phyloP scores from a whole-genome alignment of 2,113 vertebrate species.

The Platichthys flesus region DNA sequence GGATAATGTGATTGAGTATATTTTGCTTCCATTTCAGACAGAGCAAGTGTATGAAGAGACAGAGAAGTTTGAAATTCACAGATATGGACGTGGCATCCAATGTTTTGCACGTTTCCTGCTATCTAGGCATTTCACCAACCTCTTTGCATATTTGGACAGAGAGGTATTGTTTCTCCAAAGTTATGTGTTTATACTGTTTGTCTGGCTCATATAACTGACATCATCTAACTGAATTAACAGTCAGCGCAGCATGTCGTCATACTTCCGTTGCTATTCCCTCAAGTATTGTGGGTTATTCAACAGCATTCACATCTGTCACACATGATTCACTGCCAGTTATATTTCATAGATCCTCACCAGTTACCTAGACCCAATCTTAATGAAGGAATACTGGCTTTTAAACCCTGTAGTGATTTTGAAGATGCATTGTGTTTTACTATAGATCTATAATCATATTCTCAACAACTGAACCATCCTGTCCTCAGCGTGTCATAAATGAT shows the following conservation, averaged over 20 bases:
- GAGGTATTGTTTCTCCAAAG: conserved; percentile 11
- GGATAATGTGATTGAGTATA: too few relatives aligned
- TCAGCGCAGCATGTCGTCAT: background rate
- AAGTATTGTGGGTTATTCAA: conserved; percentile 58
- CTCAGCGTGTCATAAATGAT: background rate
- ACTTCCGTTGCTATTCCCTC: conserved; percentile 22
- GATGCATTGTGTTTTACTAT: conserved; percentile 9
- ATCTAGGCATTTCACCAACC: background rate
- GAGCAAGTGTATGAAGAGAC: too few relatives aligned
- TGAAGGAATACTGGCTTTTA: conserved; percentile 27
- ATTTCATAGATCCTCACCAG: conserved; percentile 47
- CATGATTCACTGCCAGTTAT: conserved; percentile 41
- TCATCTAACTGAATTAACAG: conserved; percentile 11
- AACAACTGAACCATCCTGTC: conserved; percentile 2
- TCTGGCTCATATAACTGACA: background rate
- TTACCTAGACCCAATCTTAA: conserved; percentile 45
- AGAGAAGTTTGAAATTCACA: too few relatives aligned
- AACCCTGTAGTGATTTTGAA: conserved; percentile 13
- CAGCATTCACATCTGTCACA: conserved; percentile 35
- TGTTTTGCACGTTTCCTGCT: background rate
- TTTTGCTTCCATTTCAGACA: too few relatives aligned
- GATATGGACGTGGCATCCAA: background rate
- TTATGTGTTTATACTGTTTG: background rate
- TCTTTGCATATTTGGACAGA: background rate
- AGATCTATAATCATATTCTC: background rate